A percentile compares a stretch with the other conserved stretches of the same genome.
These are phyloP conservation scores for Tetrao urogallus DNA, from an alignment of 2,113 vertebrate species.

Conservation along the genomic window DNA sequence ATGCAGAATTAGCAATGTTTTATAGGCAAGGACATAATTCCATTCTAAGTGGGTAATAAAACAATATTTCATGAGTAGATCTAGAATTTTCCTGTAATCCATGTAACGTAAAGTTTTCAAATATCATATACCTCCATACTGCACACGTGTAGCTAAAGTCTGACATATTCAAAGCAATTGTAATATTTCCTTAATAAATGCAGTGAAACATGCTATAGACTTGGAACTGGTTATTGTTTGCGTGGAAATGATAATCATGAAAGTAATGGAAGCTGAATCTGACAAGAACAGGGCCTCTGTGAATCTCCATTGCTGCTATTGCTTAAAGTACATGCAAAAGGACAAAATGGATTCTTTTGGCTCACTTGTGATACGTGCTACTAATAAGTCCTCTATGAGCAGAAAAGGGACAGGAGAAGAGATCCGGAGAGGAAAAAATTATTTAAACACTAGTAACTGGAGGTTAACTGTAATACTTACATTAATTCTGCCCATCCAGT, in stretches of 20 bases:
- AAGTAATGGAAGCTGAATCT: not conserved
- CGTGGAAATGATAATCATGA: not conserved
- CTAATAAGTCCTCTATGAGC: not conserved
- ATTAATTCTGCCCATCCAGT: not conserved
- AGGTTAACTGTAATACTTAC: not conserved
- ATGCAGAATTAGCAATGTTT: slow-evolving; percentile 41
- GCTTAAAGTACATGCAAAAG: not conserved
- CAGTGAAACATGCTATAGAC: not conserved
- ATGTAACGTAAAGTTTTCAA: not conserved
- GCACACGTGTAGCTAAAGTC: not conserved
- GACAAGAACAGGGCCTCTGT: not conserved
- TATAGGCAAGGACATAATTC: slow-evolving; percentile 21
- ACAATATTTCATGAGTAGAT: not conserved
- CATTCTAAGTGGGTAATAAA: slow-evolving; percentile 31
- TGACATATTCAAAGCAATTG: not conserved
- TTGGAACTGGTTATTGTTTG: not conserved
- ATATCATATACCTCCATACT: not conserved
- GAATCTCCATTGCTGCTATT: not conserved
- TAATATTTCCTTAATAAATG: not conserved
- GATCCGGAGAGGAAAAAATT: not conserved
- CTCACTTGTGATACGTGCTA: not conserved
- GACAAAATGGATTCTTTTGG: not conserved
- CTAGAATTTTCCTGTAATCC: not conserved
- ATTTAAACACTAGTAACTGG: not conserved
- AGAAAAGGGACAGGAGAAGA: not conserved